Base-by-base conservation (phyloP, 2,888 invertebrate species). In the Apotomis betuletana region DNA sequence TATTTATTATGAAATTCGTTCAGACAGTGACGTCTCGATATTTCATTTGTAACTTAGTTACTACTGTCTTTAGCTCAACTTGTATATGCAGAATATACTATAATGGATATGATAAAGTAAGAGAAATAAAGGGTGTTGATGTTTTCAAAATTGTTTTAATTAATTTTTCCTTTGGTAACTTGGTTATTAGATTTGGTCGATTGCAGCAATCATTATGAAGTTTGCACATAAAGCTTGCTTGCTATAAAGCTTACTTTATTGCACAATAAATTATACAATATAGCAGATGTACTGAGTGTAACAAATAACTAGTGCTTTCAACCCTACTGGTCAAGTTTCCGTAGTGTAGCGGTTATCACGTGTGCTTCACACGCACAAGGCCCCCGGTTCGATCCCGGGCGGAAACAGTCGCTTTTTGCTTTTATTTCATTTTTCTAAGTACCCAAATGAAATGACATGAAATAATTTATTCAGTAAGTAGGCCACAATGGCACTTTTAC, bases 301-400 rank as follows among this genome's bases (percentile, higher is more conserved):
- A 8, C 9, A 46, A 46, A 3, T 8, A 9, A 3, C 9, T 8
- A 46, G 3, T 46, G 3, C 9, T 8, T 46, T 46, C 46, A 46
- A 9, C 4, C 46, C 5, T 0, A 9, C 0, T 9, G 0, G 3
- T 3, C 46, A 87, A 80, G 95, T 95, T 95, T 95, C 94, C 95
- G 95, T 95, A 95, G 95, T 95, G 95, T 95, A 95, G 95, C 94
- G 95, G 95, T 95, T 95, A 95, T 95, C 95, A 95, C 95, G 95
- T 95, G 95, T 95, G 95, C 95, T 95, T 95, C 95, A 95, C 95
- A 95, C 95, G 95, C 95, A 95, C 95, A 95, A 95, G 94, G 94
- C 90, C 95, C 95, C 94, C 95, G 95, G 95, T 95, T 94, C 94
- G 94, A 95, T 94, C 95, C 95, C 94, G 95, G 95, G 94, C 95